Base-by-base conservation (phyloP, 2,113 vertebrate genomes). In the Brachionichthys hirsutus region DNA sequence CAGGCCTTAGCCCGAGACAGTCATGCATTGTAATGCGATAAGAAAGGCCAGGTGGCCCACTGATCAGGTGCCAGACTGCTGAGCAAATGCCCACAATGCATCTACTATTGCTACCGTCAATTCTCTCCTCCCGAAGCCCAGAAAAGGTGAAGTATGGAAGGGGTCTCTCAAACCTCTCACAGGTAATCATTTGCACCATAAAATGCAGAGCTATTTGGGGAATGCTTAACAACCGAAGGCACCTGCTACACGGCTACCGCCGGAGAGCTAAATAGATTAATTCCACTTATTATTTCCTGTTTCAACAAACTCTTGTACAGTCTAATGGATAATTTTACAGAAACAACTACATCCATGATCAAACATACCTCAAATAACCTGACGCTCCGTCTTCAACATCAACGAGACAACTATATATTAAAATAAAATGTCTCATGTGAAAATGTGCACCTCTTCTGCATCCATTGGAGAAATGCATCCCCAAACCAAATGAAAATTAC, bases 21-120 rank as follows among this genome's bases (percentile, higher is more conserved):
- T 54, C 15, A 24, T 61, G 67, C 69, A 81, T 80, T 84, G 81
- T 89, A 86, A 89, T 78, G 68, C 85, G 85, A 88, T 88, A 87
- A 84, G 80, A 80, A 65, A 71, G 75, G 83, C 82, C 88, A 90
- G 88, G 85, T 90, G 88, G 88, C 82, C 62, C 49, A 68, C 67
- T 85, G 81, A 84, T 88, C 85, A 87, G 84, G 74, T 85, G 81
- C 84, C 81, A 79, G 70, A 62, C 79, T 77, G 69, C 60, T 66
- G 62, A 79, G 52, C 72, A 68, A 47, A 72, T 51, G 59, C 54
- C 43, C 70, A 49, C 52, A 11, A 19, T 34, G 17, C 24, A 14
- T 55, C 34, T 53, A 56, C 18, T 44, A 43, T 17, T 6, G 40
- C 22, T 57, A 52, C 20, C 41, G 42, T 67, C 9, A 5, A 24